Evolutionary conservation across 2,797 vertebrate genomes (phyloP).

Genomic region (Helicolenus hilgendorfi): DNA sequence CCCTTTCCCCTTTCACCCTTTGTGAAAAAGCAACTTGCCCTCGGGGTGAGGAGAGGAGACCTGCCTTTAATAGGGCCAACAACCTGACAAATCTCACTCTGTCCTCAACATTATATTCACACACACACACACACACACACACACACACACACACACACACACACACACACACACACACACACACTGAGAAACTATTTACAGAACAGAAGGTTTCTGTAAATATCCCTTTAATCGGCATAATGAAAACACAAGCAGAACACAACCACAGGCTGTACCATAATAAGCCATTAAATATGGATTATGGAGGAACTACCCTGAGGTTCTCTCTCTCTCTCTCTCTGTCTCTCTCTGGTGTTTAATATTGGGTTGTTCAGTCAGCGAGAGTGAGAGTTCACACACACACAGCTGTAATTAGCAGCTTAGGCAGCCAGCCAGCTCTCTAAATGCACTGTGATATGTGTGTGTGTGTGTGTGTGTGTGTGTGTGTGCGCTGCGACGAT

Average conservation of each 20-base stretch:
- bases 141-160: too few species aligned
- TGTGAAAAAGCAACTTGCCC: conserved; percentile 79
- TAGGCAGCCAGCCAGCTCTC: conserved; percentile 81
- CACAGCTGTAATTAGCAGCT: conserved; percentile 87
- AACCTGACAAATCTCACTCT: conserved; percentile 90
- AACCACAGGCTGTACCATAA: conserved; percentile 80
- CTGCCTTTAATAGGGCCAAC: conserved; percentile 88
- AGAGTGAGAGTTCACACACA: conserved; percentile 87
- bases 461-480: conserved; percentile 36
- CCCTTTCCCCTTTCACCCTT: conserved; percentile 55
- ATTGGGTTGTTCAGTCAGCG: conserved; percentile 75
- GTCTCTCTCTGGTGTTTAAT: conserved; percentile 69
- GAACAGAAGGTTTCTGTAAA: conserved; percentile 74
- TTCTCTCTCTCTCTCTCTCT: conserved; percentile 41
- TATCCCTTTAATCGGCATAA: conserved; percentile 77
- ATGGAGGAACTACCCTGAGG: conserved; percentile 75
- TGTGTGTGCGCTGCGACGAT: background rate
- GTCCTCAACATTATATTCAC: conserved; percentile 73
- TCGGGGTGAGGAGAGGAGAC: conserved; percentile 78
- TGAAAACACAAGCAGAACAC: conserved; percentile 80
- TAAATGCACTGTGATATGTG: conserved; percentile 57
- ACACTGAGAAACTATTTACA: conserved; percentile 57
- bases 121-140: too few species aligned
- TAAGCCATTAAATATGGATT: conserved; percentile 86
- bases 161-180: background rate